Conservation (phyloP, 1,140 invertebrate genomes). For the Calliphora vicina region DNA sequence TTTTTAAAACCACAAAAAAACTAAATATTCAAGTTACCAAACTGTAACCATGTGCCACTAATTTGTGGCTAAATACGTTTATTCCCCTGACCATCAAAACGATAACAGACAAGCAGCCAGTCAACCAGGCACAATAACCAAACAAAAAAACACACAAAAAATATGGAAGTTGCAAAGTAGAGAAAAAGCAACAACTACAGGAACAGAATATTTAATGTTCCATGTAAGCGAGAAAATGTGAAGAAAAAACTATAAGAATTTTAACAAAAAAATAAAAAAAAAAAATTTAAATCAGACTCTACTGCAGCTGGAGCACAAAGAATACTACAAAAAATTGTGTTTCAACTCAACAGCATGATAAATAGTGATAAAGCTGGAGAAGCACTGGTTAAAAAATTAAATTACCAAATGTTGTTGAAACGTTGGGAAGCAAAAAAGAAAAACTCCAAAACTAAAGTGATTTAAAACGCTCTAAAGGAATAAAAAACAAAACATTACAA, state of each 20-base stretch:
- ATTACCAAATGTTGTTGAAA: not conserved
- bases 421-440: not conserved
- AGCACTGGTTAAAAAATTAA: not conserved
- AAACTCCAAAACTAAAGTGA: not conserved
- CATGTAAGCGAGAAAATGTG: not conserved
- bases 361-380: not conserved
- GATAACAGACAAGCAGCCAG: not conserved
- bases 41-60: conserved; percentile 9
- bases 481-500: not conserved
- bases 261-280: not conserved
- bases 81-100: not conserved
- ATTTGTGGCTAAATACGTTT: conserved; percentile 7
- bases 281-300: not conserved
- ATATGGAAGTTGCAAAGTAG: not conserved
- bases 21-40: not conserved
- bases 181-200: not conserved
- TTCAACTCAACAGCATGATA: not conserved
- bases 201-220: not conserved
- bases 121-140: not conserved
- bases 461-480: not conserved
- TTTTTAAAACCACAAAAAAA: too few species aligned
- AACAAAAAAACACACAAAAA: not conserved
- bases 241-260: too few species aligned
- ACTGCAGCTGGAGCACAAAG: not conserved
- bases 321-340: not conserved